Base-by-base conservation (phyloP, 1,140 invertebrate genomes). In the Zophobas morio region DNA sequence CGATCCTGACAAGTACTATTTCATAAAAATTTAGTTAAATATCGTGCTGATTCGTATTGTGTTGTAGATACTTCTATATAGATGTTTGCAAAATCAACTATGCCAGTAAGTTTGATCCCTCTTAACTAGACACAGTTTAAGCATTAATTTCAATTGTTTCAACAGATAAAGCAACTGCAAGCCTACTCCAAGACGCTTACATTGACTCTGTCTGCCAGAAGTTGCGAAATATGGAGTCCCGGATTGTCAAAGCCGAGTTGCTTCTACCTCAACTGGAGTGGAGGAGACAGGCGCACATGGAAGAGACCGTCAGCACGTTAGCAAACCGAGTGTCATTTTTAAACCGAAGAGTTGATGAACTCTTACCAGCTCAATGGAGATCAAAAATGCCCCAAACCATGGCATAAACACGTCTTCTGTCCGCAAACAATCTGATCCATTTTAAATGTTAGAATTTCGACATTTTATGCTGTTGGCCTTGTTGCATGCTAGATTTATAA, bases 141-240 rank as follows among this genome's bases (percentile, higher is more conserved):
- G 20, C 20, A 20, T 20, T 20, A 20, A 6, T 66, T 42, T 51
- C 1, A 35, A 46, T 6, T 54, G 0, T 39, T 54, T 42, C 80
- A 74, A 56, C 76, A 82, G 81, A 78, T 75, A 80, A 81, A 76
- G 80, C 75, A 6, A 78, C 72, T 46, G 77, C 79, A 34, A 85
- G 79, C 79, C 70, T 82, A n/a, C 75, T 86, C 5, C 84, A 86
- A 80, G 84, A 85, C 78, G 83, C 84, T 4, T 86, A 86, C 74
- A 80, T 86, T 3, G 84, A 86, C 78, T 82, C 85, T n/a, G 82
- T 86, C 1, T 76, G 81, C 60, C 82, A 84, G 60, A 85, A 84
- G 77, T 73, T 86, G 6, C 77, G 78, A 54, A 80, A 78, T 37
- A 81, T 86, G 76, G 85, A 86, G 81, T 82, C 81, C 5, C 77